These are phyloP conservation scores for Toxonevra muliebris DNA, from an alignment of 2,888 invertebrate genomes.

Conservation along the genomic window DNA sequence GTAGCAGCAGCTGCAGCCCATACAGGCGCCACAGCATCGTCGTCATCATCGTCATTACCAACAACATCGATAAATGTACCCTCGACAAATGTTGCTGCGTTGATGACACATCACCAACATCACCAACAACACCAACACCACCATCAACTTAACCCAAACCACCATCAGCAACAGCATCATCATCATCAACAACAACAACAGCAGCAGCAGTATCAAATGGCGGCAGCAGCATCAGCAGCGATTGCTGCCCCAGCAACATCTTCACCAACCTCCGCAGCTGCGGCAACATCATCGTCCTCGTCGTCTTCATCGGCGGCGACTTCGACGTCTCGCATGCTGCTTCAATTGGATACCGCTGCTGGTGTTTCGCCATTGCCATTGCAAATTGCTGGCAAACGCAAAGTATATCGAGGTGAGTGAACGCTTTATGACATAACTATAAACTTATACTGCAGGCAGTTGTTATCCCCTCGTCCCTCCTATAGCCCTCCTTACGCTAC, in stretches of 20 bases:
- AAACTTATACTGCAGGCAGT: conserved; percentile 11
- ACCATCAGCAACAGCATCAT: conserved; percentile 12
- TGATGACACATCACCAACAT: background rate
- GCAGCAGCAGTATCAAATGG: background rate
- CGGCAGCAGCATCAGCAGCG: background rate
- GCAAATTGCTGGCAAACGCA: conserved; percentile 78
- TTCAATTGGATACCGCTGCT: conserved; percentile 76
- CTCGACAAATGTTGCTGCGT: too few relatives aligned
- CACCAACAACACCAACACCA: conserved; percentile 20
- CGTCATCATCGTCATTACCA: background rate
- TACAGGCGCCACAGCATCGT: background rate
- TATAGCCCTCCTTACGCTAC: background rate
- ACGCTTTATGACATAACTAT: conserved; percentile 54
- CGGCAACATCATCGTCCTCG: conserved; percentile 20
- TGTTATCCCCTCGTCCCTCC: background rate
- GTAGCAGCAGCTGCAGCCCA: background rate
- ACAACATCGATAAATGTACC: too few relatives aligned
- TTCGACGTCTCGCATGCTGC: conserved; percentile 69
- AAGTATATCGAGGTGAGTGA: conserved; percentile 78
- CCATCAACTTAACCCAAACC: conserved; percentile 1
- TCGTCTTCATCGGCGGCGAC: conserved; percentile 28
- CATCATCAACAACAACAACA: conserved; percentile 17
- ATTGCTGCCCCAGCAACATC: background rate
- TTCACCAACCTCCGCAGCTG: conserved; percentile 2
- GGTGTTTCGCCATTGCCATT: conserved; percentile 81